Conservation (phyloP, 2,113 vertebrate species). For the Corythoichthys intestinalis region DNA sequence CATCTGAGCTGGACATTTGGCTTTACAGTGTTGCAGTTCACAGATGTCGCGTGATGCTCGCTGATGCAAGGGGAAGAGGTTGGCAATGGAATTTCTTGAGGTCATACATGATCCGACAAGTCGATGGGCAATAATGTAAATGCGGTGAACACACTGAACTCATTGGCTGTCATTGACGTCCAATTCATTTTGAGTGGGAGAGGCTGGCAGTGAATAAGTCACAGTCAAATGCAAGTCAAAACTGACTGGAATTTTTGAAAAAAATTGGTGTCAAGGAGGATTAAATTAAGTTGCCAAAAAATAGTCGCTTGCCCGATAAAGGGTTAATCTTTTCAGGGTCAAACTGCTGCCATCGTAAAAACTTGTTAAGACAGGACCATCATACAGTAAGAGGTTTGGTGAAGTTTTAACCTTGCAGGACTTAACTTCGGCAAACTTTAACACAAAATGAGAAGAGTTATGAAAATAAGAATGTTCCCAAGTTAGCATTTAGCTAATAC, state of each 20-base stretch:
- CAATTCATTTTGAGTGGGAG: too few species aligned
- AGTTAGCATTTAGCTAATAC: background rate
- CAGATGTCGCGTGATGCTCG: background rate
- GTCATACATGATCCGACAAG: background rate
- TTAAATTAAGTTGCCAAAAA: too few species aligned
- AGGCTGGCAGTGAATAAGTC: too few species aligned
- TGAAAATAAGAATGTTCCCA: background rate
- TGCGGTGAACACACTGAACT: too few species aligned
- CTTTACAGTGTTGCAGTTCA: slow-evolving; percentile 5
- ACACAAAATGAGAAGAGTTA: too few species aligned
- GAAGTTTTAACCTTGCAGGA: background rate
- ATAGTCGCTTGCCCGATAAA: too few species aligned
- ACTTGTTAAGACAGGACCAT: background rate
- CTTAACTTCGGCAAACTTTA: background rate
- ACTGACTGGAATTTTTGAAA: too few species aligned
- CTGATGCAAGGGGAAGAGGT: background rate
- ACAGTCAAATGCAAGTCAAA: too few species aligned
- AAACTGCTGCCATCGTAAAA: background rate
- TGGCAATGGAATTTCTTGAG: background rate
- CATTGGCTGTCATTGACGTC: too few species aligned
- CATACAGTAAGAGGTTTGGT: background rate
- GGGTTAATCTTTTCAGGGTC: background rate
- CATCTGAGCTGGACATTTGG: slow-evolving; percentile 11
- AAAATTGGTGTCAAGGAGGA: too few species aligned
- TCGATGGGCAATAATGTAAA: too few species aligned